A percentile compares a stretch with the other conserved stretches of the same genome.
Conservation (phyloP, 2,797 vertebrate genomes). For the Periophthalmus magnuspinnatus region DNA sequence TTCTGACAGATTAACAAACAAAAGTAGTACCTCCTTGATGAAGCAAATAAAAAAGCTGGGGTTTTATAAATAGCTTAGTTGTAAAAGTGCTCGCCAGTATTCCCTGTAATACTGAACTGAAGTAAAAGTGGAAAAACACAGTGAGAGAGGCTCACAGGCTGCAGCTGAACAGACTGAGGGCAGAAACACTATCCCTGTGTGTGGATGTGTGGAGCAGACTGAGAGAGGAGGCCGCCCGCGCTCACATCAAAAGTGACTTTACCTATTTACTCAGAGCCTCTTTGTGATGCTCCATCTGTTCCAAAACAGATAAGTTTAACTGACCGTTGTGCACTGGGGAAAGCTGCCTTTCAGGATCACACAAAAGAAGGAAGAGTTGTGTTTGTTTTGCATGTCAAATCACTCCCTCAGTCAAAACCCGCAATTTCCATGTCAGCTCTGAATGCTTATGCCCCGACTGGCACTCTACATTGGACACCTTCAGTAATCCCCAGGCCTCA, state of each 20-base stretch:
- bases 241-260: slow-evolving; percentile 11
- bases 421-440: slow-evolving; percentile 53
- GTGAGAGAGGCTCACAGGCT: slow-evolving; percentile 9
- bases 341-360: slow-evolving; percentile 31
- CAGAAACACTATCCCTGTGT: slow-evolving; percentile 57
- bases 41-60: neutral
- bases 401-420: slow-evolving; percentile 53
- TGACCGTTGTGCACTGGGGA: slow-evolving; percentile 5
- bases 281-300: slow-evolving; percentile 2
- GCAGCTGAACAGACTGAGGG: slow-evolving; percentile 47
- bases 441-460: slow-evolving; percentile 30
- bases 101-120: slow-evolving; percentile 32
- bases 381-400: slow-evolving; percentile 59
- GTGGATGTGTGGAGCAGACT: slow-evolving; percentile 19
- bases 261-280: slow-evolving; percentile 16
- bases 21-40: neutral
- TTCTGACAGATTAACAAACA: neutral
- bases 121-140: slow-evolving; percentile 11
- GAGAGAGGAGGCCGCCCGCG: slow-evolving; percentile 11
- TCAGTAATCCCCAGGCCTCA: slow-evolving; percentile 32
- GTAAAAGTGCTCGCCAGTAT: slow-evolving; percentile 5
- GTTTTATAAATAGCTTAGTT: neutral
- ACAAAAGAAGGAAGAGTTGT: slow-evolving; percentile 56
- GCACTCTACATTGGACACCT: slow-evolving; percentile 42
- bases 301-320: slow-evolving; percentile 13